phyloP scores from a whole-genome alignment of 2,113 vertebrate species.

The Salvelinus alpinus region DNA sequence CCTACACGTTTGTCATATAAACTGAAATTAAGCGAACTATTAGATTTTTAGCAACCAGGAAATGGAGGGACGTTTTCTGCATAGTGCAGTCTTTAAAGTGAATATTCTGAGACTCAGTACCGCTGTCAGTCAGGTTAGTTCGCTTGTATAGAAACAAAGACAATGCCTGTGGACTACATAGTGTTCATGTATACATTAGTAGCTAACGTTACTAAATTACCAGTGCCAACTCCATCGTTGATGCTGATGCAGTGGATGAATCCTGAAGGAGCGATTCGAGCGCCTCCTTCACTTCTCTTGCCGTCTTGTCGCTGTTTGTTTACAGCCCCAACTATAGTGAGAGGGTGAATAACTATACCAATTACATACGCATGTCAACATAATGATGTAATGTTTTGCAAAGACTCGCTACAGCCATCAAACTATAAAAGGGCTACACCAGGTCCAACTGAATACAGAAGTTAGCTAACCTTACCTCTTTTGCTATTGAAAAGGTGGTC shows the following conservation, averaged over 20 bases:
- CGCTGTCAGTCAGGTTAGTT: not conserved
- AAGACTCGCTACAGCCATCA: not conserved
- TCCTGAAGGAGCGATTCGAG: not conserved
- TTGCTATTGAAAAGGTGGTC: not conserved
- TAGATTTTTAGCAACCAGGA: no score
- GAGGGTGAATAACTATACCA: not conserved
- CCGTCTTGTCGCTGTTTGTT: constrained; percentile 29
- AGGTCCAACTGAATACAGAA: not conserved
- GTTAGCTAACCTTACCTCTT: not conserved
- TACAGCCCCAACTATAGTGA: constrained; percentile 11
- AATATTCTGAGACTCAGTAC: no score
- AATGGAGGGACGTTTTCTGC: no score
- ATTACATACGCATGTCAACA: no score
- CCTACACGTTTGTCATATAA: no score
- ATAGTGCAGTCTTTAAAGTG: no score
- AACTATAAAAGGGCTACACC: not conserved
- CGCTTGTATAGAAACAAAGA: not conserved
- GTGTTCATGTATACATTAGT: not conserved
- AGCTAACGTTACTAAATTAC: constrained; percentile 45
- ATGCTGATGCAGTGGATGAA: constrained; percentile 28
- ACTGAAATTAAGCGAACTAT: no score
- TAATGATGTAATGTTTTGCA: not conserved
- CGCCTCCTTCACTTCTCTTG: constrained; percentile 31
- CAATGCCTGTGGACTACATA: no score
- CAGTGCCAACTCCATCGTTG: constrained; percentile 64